Evolutionary conservation across 2,888 invertebrate species (phyloP).

Genomic region (Cinara cedri): DNA sequence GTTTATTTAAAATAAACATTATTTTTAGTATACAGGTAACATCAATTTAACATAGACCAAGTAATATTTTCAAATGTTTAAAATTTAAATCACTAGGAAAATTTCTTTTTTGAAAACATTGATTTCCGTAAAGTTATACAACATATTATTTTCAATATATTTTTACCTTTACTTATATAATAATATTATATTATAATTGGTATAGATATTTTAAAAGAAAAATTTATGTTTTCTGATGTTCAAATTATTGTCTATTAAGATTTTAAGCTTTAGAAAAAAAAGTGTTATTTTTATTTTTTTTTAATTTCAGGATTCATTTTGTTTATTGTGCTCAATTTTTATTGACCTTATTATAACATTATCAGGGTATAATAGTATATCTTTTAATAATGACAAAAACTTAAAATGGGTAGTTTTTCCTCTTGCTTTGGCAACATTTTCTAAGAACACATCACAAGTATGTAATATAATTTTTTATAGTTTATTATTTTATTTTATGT

Average conservation of each 20-base stretch:
- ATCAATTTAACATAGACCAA: not conserved
- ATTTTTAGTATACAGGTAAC: not conserved
- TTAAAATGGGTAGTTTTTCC: constrained; percentile 30
- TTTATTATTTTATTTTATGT: not conserved
- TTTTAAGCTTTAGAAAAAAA: not conserved
- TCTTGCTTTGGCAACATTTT: constrained; percentile 37
- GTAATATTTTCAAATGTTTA: not conserved
- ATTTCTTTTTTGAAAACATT: not conserved
- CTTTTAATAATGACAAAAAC: not conserved
- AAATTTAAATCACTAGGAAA: not conserved
- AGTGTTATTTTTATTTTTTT: not conserved
- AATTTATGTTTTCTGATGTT: not conserved
- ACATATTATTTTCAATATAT: not conserved
- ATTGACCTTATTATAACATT: constrained; percentile 20
- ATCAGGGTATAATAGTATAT: constrained; percentile 31
- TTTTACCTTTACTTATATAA: not conserved
- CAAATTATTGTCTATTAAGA: not conserved
- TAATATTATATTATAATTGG: not conserved
- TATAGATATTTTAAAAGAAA: not conserved
- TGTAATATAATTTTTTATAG: not conserved
- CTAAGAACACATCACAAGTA: constrained; percentile 36
- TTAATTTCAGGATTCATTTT: constrained; percentile 37
- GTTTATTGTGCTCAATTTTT: constrained; percentile 32
- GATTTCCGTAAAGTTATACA: too few relatives aligned
- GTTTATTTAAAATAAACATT: not conserved